Base-by-base conservation (phyloP, 2,113 vertebrate species). In the Pangasianodon gigas region DNA sequence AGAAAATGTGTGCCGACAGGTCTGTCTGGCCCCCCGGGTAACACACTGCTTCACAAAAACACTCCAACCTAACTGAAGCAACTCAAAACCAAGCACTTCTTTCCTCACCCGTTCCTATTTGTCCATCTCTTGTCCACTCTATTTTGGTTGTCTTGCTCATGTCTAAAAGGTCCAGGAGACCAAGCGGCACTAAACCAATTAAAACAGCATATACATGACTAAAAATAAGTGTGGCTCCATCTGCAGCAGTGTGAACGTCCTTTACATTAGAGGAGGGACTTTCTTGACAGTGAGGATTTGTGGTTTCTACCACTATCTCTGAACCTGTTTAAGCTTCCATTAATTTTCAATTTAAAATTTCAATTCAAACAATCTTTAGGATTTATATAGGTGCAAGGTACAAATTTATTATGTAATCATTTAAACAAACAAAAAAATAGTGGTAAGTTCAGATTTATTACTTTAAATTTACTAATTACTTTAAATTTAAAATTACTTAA, bases 151-250 rank as follows among this genome's bases (percentile, higher is more conserved):
- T 85, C 41, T 44, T 54, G 58, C 83, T 58, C 24, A n/a, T 58
- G 82, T 81, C 32, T 19, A 86, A 69, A 26, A 48, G 52, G 75
- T 32, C 32, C 58, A 54, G 19, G 37, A 71, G 60, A 91, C 32
- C 29, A 51, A 51, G 67, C 75, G 74, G n/a, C 85, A 86, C n/a
- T 41, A 83, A 87, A 86, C 88, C 32, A 86, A 90, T 89, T 84
- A 81, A 91, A 77, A 86, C n/a, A 41, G 51, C 60, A 44, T 62
- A 91, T 71, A 58, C 2, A 75, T 46, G 52, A 75, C 87, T 91
- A 91, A 91, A 90, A 87, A 89, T 89, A 92, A 87, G 71, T 14
- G n/a, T 21, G 84, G 19, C 58, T 86, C 52, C 58, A 46, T 84
- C 52, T 41, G 56, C 52, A 84, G 82, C 41, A 56, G 75, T 86